phyloP scores from a whole-genome alignment of 2,888 invertebrate species.

The Lamellibrachia columna region DNA sequence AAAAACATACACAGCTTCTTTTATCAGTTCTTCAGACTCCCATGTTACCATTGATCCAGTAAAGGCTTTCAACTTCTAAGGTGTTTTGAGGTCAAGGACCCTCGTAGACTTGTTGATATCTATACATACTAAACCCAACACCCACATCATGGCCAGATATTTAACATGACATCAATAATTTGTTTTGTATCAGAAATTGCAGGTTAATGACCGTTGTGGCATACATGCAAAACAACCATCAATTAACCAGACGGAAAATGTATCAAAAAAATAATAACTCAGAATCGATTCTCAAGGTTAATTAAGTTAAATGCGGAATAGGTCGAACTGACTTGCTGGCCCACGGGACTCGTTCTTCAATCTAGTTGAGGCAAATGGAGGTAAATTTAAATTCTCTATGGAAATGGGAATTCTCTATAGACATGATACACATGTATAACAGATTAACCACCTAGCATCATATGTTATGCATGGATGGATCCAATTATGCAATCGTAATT shows the following conservation, averaged over 20 bases:
- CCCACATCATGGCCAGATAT: background rate
- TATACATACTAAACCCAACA: background rate
- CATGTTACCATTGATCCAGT: background rate
- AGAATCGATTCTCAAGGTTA: background rate
- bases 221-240: background rate
- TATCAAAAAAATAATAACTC: background rate
- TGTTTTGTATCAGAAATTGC: background rate
- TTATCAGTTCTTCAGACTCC: background rate
- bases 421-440: background rate
- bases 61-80: background rate
- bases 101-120: background rate
- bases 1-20: background rate
- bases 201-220: background rate
- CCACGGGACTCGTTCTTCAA: background rate
- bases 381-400: background rate
- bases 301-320: background rate
- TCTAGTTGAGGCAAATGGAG: background rate
- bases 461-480: background rate
- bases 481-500: too few species aligned
- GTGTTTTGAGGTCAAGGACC: background rate
- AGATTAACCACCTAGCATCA: background rate
- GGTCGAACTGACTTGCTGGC: background rate
- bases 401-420: background rate
- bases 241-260: background rate
- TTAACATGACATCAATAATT: background rate